Percentiles rank a stretch among this genome's conserved stretches.
These are phyloP conservation scores for Hafferia zeledoni DNA, from an alignment of 2,797 vertebrate species.

Conservation along the genomic window DNA sequence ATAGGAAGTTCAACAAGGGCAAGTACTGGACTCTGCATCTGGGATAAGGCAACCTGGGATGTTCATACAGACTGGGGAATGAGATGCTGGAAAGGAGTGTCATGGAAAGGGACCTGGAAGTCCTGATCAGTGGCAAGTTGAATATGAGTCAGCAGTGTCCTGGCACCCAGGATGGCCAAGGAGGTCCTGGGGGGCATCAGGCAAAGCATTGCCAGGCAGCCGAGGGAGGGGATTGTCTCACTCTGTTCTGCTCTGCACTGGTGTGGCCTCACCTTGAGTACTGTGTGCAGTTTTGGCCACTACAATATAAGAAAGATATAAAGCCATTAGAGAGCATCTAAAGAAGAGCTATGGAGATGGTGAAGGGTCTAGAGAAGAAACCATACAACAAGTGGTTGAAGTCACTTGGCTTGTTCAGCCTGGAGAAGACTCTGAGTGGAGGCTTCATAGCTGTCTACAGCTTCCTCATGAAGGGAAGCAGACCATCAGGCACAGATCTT, in stretches of 20 bases:
- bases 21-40: background rate
- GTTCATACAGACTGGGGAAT: background rate
- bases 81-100: background rate
- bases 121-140: fast-evolving
- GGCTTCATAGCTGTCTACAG: too few species aligned
- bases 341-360: fast-evolving
- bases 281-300: background rate
- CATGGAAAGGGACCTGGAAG: fast-evolving
- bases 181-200: too few species aligned
- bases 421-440: background rate
- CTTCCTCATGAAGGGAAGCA: too few species aligned
- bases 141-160: fast-evolving
- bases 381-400: background rate
- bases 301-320: fast-evolving
- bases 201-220: too few species aligned
- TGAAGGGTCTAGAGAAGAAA: background rate
- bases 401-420: background rate
- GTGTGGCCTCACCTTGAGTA: too few species aligned
- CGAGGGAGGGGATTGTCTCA: too few species aligned
- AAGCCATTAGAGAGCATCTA: background rate
- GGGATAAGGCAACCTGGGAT: background rate
- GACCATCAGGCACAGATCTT: too few species aligned
- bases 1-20: fast-evolving
- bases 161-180: background rate
- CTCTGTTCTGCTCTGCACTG: too few species aligned